These are phyloP conservation scores for Illadopsis cleaveri DNA, from an alignment of 2,113 vertebrate genomes.

Conservation along the genomic window DNA sequence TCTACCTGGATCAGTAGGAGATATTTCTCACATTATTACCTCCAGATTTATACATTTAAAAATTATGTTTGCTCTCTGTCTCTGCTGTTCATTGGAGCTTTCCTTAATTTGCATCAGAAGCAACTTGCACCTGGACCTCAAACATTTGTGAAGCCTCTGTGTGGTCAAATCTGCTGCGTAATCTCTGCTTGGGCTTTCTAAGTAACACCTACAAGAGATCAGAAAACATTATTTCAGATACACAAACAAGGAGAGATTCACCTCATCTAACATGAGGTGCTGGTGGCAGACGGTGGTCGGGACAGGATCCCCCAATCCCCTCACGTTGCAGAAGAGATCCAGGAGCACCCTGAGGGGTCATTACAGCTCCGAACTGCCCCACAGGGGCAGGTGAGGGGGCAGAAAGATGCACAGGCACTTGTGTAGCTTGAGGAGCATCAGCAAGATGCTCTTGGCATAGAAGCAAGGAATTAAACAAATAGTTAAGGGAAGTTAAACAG, in stretches of 20 bases:
- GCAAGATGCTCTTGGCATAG: background rate
- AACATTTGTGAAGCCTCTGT: background rate
- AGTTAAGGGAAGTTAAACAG: background rate
- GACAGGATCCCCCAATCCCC: background rate
- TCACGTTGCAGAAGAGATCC: background rate
- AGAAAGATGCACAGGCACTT: background rate
- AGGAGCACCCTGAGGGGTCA: background rate
- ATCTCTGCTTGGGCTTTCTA: background rate
- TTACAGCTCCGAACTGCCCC: background rate
- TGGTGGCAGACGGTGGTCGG: background rate
- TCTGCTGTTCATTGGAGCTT: background rate
- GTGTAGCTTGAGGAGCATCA: background rate
- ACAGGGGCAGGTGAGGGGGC: background rate
- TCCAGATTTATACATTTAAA: background rate
- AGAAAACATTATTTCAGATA: background rate
- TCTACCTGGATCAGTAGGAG: background rate
- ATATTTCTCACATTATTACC: background rate
- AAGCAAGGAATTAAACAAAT: background rate
- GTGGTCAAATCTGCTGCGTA: background rate
- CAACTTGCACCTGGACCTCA: rapidly evolving
- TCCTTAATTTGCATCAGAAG: background rate
- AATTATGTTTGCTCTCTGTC: rapidly evolving
- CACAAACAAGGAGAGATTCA: background rate
- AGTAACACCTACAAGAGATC: background rate
- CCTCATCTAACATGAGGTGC: rapidly evolving